Evolutionary conservation across 2,113 vertebrate genomes (phyloP), one percentile per base, ranked within the genome.

Genomic region (Rhinichthys klamathensis): DNA sequence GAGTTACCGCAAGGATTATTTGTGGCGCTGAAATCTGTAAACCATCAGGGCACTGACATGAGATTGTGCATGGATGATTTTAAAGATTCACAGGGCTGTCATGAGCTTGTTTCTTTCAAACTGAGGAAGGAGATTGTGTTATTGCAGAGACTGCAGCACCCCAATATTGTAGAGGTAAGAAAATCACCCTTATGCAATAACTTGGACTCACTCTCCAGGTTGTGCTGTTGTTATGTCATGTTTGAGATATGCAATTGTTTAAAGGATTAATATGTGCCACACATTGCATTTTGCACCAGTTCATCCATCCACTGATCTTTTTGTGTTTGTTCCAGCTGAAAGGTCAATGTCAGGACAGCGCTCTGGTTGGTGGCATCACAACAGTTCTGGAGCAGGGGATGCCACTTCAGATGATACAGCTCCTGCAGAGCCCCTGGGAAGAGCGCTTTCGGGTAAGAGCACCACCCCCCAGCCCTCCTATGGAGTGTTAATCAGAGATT

Each of bases 341-440:
- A 78, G 97, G 97, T 76, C 96, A 96, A 51, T 97, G 97, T 87
- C 95, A 93, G 41, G 93, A 94, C 69, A 87, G 86, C 21, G 82
- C 93, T 80, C 60, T 91, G 77, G 89, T 94, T 78, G 82, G 94
- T 44, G 89, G 93, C 87, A 93, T 97, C 84, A 95, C 95, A 7
- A 95, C 96, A 11, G 95, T 96, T 87, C 90, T 97, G 93, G 97
- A 98, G 91, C 95, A 96, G 88, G 97, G 97, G 83, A 91, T 90
- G 80, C 96, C 97, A 65, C 93, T 98, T 83, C 96, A 97, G 94
- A 97, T 98, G 96, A 97, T 98, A 93, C 95, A 97, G 93, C 96
- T 98, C 86, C 95, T 98, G 80, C 97, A 98, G 94, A 97, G 96
- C 89, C 95, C 97, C 91, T 98, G 97, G 97, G 97, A 98, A 90